These are phyloP conservation scores for Meteorus sp. DNA, from an alignment of 1,140 invertebrate species.

Conservation along the genomic window DNA sequence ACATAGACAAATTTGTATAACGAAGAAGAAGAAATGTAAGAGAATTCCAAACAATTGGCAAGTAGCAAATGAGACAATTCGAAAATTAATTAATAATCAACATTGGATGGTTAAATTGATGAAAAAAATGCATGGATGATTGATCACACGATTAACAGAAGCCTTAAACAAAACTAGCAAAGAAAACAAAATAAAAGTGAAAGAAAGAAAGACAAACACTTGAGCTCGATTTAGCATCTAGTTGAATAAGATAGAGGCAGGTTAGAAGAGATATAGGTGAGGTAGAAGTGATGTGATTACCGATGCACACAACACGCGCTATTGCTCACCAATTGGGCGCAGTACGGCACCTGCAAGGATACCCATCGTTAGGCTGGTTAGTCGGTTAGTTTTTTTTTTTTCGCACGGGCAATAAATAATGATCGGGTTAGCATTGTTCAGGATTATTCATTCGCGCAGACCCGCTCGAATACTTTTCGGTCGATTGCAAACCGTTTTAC, in stretches of 20 bases:
- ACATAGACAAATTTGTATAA: no score
- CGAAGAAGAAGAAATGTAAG: no score
- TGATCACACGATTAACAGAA: no score
- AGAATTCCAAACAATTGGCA: no score
- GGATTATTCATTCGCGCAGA: conserved; percentile 22
- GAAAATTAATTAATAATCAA: no score
- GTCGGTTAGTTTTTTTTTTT: conserved; percentile 40
- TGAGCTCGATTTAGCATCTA: conserved; percentile 16
- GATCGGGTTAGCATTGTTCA: conserved; percentile 23
- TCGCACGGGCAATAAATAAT: conserved; percentile 20
- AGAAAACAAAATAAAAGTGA: conserved; percentile 26
- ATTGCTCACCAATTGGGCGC: conserved; percentile 89
- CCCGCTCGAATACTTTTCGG: conserved; percentile 3
- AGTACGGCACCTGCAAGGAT: conserved; percentile 80
- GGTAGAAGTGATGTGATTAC: conserved; percentile 71
- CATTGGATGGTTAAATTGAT: no score
- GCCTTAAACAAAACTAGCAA: conserved; percentile 28
- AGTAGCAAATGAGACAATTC: no score
- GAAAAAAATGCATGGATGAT: no score
- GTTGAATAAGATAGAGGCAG: conserved; percentile 21
- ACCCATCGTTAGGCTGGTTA: conserved; percentile 64
- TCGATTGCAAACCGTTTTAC: conserved; percentile 6
- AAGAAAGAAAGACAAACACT: background rate
- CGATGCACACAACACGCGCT: conserved; percentile 89
- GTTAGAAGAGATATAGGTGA: conserved; percentile 52